Evolutionary conservation across 2,797 vertebrate genomes (phyloP).

Genomic region (Lycodopsis pacificus): DNA sequence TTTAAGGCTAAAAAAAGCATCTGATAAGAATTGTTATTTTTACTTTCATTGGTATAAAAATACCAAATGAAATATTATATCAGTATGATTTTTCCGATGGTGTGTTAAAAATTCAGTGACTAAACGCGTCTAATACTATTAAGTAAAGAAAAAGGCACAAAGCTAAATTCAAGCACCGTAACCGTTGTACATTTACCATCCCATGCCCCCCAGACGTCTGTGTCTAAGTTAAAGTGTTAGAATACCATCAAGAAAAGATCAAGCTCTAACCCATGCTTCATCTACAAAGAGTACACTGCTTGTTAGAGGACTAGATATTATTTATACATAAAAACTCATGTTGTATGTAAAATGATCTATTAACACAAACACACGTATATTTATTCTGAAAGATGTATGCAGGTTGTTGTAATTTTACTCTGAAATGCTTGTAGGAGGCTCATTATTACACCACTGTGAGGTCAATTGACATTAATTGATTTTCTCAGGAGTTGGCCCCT

Average conservation of each 20-base stretch:
- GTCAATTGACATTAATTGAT: neutral
- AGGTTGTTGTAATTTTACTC: constrained; percentile 1
- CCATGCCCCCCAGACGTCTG: no score
- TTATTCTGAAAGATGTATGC: neutral
- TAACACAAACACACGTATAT: neutral
- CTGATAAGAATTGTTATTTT: neutral
- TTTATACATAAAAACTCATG: neutral
- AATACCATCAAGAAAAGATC: neutral
- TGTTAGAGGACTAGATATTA: neutral
- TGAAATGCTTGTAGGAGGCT: neutral
- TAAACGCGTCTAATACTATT: no score
- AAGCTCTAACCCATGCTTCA: neutral
- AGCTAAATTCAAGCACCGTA: no score
- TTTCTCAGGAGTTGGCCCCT: neutral
- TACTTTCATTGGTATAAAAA: neutral
- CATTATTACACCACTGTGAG: neutral
- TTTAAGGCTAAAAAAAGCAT: neutral
- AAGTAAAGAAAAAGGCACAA: no score
- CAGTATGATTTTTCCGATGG: neutral
- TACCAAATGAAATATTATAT: neutral
- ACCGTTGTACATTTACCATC: no score
- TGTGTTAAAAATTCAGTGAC: neutral
- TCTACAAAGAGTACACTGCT: no score
- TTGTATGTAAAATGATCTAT: neutral
- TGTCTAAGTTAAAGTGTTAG: no score